Evolutionary conservation across 2,888 invertebrate species (phyloP).

Genomic region (Alviniconcha strummeri): DNA sequence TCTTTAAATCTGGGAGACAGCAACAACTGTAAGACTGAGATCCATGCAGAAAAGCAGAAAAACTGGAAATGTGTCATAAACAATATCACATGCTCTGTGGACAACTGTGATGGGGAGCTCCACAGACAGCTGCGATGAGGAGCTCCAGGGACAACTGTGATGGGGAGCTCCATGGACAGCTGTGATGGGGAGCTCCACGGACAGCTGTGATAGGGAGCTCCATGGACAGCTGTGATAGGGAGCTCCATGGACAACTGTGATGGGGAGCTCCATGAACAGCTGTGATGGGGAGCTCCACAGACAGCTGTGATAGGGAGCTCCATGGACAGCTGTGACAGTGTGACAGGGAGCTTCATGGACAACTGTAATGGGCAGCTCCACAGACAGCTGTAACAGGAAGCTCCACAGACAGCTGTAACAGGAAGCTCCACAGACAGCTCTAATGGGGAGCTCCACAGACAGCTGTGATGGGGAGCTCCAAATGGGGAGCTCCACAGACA

Average conservation of each 20-base stretch:
- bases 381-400: background rate
- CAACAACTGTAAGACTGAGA: background rate
- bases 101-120: background rate
- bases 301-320: background rate
- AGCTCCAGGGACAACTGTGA: background rate
- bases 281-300: background rate
- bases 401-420: background rate
- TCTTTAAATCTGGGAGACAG: background rate
- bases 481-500: background rate
- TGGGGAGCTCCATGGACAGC: background rate
- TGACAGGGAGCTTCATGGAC: too few relatives aligned
- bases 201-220: background rate
- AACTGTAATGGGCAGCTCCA: background rate
- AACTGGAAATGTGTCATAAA: conserved; percentile 4
- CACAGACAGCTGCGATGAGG: background rate
- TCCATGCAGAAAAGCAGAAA: too few relatives aligned
- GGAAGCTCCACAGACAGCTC: background rate
- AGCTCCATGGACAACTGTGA: background rate
- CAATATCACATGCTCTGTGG: background rate
- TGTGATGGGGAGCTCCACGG: background rate
- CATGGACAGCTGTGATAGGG: background rate
- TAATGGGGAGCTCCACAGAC: background rate
- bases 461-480: background rate
- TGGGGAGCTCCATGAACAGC: background rate
- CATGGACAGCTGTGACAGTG: background rate